phyloP scores from a whole-genome alignment of 2,797 vertebrate species.

The Malurus leucopterus region DNA sequence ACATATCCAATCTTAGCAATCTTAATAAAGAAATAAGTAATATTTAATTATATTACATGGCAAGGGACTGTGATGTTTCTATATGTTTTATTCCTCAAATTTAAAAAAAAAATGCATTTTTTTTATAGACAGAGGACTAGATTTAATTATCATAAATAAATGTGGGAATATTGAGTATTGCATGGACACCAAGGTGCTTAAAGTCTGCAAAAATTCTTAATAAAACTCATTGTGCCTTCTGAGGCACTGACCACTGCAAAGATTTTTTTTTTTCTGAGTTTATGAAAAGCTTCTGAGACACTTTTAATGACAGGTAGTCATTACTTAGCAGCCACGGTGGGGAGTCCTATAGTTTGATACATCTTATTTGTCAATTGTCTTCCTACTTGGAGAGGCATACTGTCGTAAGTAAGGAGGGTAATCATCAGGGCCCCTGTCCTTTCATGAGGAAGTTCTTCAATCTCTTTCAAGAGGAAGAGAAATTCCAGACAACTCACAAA shows the following conservation, averaged over 20 bases:
- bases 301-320: neutral
- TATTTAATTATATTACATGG: neutral
- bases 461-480: neutral
- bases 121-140: neutral
- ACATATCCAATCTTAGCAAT: neutral
- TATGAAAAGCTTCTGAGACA: neutral
- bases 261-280: neutral
- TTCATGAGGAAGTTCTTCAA: neutral
- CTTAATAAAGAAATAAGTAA: neutral
- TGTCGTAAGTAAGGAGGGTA: neutral
- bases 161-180: neutral
- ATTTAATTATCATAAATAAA: neutral
- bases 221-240: neutral
- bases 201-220: neutral
- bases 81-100: neutral
- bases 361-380: neutral
- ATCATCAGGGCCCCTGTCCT: neutral
- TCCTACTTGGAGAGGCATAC: neutral
- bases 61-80: neutral
- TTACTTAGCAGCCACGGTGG: neutral
- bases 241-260: neutral
- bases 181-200: neutral
- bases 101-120: neutral
- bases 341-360: neutral
- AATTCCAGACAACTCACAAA: neutral